These are phyloP conservation scores for Tiliacea aurago DNA, from an alignment of 2,888 invertebrate species.

Conservation along the genomic window DNA sequence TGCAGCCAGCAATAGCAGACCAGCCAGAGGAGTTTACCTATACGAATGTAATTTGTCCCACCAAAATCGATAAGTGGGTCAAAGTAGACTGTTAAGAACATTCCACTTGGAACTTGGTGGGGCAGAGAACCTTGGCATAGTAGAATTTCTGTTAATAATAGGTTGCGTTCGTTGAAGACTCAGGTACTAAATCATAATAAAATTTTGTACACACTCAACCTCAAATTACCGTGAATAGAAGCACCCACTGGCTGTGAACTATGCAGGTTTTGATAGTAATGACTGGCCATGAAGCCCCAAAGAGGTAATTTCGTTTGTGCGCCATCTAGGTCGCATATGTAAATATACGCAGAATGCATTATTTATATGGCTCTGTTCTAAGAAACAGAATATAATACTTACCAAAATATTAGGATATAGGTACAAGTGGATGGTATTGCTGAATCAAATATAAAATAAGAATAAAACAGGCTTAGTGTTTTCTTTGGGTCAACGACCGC, in stretches of 20 bases:
- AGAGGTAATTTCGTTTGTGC: conserved; percentile 31
- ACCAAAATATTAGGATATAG: not conserved
- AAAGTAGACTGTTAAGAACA: not conserved
- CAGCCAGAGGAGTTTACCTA: not conserved
- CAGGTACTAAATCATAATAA: not conserved
- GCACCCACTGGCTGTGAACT: not conserved
- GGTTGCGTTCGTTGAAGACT: conserved; percentile 1
- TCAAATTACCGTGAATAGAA: conserved; percentile 25
- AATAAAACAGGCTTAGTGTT: too few relatives aligned
- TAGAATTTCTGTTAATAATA: not conserved
- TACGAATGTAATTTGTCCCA: not conserved
- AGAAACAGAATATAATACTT: not conserved
- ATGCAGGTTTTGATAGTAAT: conserved; percentile 16
- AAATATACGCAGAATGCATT: not conserved
- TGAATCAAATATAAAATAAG: conserved; percentile 9
- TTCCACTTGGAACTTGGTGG: not conserved
- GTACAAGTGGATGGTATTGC: not conserved
- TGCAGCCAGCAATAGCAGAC: not conserved
- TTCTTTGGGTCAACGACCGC: too few relatives aligned
- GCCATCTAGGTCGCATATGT: conserved; percentile 31
- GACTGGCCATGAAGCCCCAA: conserved; percentile 23
- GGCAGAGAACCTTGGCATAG: not conserved
- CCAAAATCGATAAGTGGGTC: not conserved
- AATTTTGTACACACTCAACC: not conserved
- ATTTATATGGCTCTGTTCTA: conserved; percentile 7